phyloP scores from a whole-genome alignment of 2,113 vertebrate genomes.

The Chaetodon auriga region DNA sequence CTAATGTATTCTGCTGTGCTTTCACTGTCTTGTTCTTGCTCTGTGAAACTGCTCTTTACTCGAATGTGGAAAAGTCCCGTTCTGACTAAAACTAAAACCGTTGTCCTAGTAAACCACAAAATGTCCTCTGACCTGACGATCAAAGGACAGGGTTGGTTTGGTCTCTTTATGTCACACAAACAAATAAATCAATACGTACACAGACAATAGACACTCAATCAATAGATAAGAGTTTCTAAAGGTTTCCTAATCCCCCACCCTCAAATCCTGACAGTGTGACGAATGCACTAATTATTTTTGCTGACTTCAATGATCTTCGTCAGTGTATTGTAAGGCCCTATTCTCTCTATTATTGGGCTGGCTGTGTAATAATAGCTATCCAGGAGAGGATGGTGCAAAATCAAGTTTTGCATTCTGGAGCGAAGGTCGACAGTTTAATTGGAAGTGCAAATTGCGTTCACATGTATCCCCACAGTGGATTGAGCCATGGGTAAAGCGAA shows the following conservation, averaged over 20 bases:
- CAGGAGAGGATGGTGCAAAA: conserved; percentile 84
- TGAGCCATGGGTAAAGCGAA: conserved; percentile 71
- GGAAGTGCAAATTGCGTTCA: conserved; percentile 93
- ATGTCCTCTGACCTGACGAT: not conserved
- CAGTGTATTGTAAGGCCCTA: conserved; percentile 31
- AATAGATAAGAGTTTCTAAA: not conserved
- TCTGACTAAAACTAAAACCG: not conserved
- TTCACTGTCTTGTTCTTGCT: conserved; percentile 3
- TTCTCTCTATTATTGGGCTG: conserved; percentile 51
- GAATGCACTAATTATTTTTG: conserved; percentile 50
- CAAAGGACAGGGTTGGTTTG: not conserved
- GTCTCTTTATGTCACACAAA: not conserved
- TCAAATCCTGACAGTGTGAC: conserved; percentile 37
- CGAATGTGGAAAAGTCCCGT: not conserved
- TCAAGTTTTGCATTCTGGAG: conserved; percentile 87
- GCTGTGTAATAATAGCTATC: conserved; percentile 80
- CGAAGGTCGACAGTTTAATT: conserved; percentile 94
- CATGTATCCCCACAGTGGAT: conserved; percentile 91
- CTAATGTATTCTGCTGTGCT: conserved; percentile 19
- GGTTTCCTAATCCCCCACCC: not conserved
- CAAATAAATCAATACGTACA: not conserved
- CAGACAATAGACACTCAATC: not conserved
- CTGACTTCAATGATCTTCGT: conserved; percentile 62
- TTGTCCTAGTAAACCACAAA: not conserved
- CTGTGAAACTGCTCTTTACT: not conserved